Base-by-base conservation (phyloP, 2,113 vertebrate species). In the Sceloporus undulatus region DNA sequence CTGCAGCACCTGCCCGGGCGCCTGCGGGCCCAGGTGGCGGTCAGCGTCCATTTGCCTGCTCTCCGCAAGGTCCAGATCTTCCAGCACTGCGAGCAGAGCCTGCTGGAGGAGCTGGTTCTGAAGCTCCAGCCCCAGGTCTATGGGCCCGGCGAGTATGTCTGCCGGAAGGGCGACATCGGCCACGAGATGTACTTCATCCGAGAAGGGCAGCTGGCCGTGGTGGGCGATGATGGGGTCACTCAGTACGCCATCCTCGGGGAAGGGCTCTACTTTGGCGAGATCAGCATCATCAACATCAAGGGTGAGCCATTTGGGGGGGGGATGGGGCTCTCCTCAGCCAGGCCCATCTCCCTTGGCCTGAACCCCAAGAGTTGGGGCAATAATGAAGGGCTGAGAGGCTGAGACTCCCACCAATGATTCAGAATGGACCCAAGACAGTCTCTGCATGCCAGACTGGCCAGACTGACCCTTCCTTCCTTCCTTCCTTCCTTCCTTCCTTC, bases 101-200 rank as follows among this genome's bases (percentile, higher is more conserved):
- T 99, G 82, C 96, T 99, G 95, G 97, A 97, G 89, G 98, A 98
- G 88, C 97, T 99, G 89, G 98, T 99, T 89, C 97, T 98, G 1
- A 98, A 98, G 89, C 97, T 99, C 38, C 97, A 95, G 10, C 98
- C 98, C 0, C 98, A 98, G 97, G 97, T 98, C 76, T 99, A 98
- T 85, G 97, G 98, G 23, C 98, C 98, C 0, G 98, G 98, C 0
- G 98, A 99, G 94, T 98, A 98, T 0, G 98, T 99, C 9, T 99
- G 98, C 95, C 97, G 96, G 81, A 98, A 98, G 27, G 98, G 98
- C 0, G 98, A 99, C 9, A 96, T 99, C 40, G 98, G 98, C 14
- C 96, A 96, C 0, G 98, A 99, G 93, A 99, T 99, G 98, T 99
- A 98, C 92, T 98, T 99, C 92, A 96, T 99, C 92, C 98, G 96